These are phyloP conservation scores for Lithobates sylvaticus DNA, from an alignment of 2,797 vertebrate genomes.

Conservation along the genomic window DNA sequence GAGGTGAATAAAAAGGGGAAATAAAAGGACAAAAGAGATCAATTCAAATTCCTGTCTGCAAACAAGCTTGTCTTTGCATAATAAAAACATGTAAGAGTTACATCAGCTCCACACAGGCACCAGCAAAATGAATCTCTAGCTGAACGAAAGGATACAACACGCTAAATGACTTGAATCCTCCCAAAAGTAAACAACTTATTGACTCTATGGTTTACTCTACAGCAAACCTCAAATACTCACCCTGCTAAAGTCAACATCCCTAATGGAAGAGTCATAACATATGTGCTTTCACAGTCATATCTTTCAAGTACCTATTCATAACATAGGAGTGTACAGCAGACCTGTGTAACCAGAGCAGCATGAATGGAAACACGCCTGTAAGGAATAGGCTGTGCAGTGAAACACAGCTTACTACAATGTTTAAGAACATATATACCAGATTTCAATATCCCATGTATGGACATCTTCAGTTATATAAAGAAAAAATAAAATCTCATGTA, in stretches of 20 bases:
- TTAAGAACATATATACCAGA: background rate
- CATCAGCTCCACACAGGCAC: slow-evolving; percentile 49
- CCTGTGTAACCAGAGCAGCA: slow-evolving; percentile 35
- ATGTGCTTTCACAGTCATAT: slow-evolving; percentile 59
- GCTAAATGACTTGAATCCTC: slow-evolving; percentile 57
- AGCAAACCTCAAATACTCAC: slow-evolving; percentile 58
- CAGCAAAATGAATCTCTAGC: slow-evolving; percentile 43
- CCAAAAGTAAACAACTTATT: slow-evolving; percentile 61
- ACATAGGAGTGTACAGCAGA: slow-evolving; percentile 53
- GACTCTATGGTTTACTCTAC: slow-evolving; percentile 56
- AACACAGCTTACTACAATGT: background rate
- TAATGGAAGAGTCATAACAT: slow-evolving; percentile 61
- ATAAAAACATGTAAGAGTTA: slow-evolving; percentile 50
- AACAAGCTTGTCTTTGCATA: slow-evolving; percentile 19
- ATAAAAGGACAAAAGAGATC: background rate
- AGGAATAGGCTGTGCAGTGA: background rate
- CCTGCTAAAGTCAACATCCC: slow-evolving; percentile 59
- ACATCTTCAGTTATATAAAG: too few species aligned
- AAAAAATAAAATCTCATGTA: too few species aligned
- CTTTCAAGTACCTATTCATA: slow-evolving; percentile 62
- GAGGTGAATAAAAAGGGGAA: background rate
- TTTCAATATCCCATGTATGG: too few species aligned
- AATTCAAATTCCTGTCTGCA: slow-evolving; percentile 6
- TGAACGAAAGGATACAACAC: slow-evolving; percentile 47
- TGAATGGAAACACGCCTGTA: slow-evolving; percentile 53